These are phyloP conservation scores for Campoletis sonorensis DNA, from an alignment of 1,140 invertebrate species.

Conservation along the genomic window DNA sequence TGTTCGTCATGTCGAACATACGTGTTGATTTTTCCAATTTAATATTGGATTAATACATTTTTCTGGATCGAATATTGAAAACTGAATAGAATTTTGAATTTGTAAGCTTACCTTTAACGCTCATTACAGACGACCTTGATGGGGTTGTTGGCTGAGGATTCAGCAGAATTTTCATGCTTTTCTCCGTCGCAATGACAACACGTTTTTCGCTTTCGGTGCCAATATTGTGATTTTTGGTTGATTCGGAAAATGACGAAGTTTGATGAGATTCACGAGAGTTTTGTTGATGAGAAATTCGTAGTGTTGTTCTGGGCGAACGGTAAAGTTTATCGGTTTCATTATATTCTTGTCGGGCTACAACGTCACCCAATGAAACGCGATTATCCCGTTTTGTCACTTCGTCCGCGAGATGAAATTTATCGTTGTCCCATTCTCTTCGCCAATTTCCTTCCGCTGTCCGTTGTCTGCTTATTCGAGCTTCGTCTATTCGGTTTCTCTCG, in stretches of 20 bases:
- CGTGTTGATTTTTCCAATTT: too few species aligned
- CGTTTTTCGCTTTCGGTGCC: conserved; percentile 58
- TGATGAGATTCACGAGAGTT: conserved; percentile 51
- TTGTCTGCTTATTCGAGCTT: conserved; percentile 75
- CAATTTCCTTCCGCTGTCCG: conserved; percentile 75
- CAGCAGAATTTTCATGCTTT: conserved; percentile 65
- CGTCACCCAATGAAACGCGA: conserved; percentile 30
- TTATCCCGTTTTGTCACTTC: conserved; percentile 59
- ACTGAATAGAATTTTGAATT: background rate
- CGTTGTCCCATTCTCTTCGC: conserved; percentile 76
- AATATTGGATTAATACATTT: too few species aligned
- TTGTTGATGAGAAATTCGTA: conserved; percentile 57
- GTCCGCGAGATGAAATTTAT: conserved; percentile 70
- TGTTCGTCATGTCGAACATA: too few species aligned
- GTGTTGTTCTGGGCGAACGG: conserved; percentile 42
- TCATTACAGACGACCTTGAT: conserved; percentile 66
- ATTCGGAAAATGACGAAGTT: conserved; percentile 31
- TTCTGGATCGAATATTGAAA: background rate
- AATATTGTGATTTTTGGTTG: conserved; percentile 33
- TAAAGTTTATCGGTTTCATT: conserved; percentile 39
- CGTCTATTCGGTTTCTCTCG: conserved; percentile 75
- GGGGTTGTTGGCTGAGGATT: conserved; percentile 58
- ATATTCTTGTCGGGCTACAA: conserved; percentile 23
- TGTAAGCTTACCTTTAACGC: conserved; percentile 67
- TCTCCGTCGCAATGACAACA: conserved; percentile 62